Percentiles rank a stretch among this genome's conserved stretches.
Evolutionary conservation across 1,140 invertebrate species (phyloP).

Genomic region (Drosophila funebris): DNA sequence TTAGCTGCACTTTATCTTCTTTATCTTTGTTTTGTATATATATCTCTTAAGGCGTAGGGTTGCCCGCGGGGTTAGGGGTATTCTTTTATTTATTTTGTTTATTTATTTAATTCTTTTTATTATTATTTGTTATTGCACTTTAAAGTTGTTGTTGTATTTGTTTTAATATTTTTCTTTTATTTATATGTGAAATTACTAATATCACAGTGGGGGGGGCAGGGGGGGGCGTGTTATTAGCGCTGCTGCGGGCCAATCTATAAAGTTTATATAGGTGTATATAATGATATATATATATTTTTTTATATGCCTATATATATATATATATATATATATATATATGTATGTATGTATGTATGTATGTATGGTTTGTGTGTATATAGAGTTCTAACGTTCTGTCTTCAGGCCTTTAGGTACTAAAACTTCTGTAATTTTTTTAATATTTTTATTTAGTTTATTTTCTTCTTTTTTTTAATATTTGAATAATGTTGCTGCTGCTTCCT

Average conservation of each 20-base stretch:
- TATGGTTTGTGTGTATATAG: constrained; percentile 58
- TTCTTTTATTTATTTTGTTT: constrained; percentile 13
- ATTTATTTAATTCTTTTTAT: constrained; percentile 13
- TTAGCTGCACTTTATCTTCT: constrained; percentile 26
- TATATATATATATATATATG: constrained; percentile 52
- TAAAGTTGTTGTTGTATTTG: constrained; percentile 36
- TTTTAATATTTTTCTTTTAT: constrained; percentile 27
- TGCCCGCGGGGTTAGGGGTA: background rate
- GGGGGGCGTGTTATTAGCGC: constrained; percentile 33
- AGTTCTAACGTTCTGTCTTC: constrained; percentile 69
- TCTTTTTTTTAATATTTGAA: constrained; percentile 45
- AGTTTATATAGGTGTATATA: constrained; percentile 37
- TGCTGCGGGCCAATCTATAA: constrained; percentile 20
- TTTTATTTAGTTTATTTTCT: constrained; percentile 44
- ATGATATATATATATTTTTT: constrained; percentile 41
- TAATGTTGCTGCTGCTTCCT: constrained; percentile 53
- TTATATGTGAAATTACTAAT: constrained; percentile 76
- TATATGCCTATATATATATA: constrained; percentile 33
- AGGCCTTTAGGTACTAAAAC: constrained; percentile 81
- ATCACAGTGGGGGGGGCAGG: constrained; percentile 66
- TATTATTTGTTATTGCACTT: constrained; percentile 66
- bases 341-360: constrained; percentile 52
- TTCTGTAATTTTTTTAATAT: constrained; percentile 52
- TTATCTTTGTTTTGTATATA: no score
- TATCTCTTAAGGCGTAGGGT: background rate